phyloP scores from a whole-genome alignment of 1,140 invertebrate species.

The Diorhabda carinulata region DNA sequence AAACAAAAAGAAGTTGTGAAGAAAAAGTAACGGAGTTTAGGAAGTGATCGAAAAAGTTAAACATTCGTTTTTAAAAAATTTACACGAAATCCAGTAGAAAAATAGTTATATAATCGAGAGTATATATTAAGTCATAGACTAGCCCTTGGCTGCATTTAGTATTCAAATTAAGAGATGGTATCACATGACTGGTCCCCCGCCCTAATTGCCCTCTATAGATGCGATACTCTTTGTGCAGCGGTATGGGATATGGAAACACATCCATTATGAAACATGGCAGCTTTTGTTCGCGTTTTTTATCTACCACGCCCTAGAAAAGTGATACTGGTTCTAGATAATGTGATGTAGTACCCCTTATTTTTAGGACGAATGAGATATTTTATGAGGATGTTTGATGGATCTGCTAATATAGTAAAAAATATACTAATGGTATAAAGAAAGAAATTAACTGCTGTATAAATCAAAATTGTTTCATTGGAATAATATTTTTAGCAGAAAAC shows the following conservation, averaged over 20 bases:
- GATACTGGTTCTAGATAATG: conserved; percentile 34
- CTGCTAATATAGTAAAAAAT: too few relatives aligned
- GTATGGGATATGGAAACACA: conserved; percentile 35
- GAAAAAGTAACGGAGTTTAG: too few relatives aligned
- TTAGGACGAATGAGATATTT: too few relatives aligned
- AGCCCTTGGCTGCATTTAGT: conserved; percentile 35
- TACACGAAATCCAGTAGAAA: background rate
- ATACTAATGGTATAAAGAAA: too few relatives aligned
- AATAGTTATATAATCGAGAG: conserved; percentile 9
- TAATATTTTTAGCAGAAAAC: too few relatives aligned
- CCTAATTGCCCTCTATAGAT: conserved; percentile 42
- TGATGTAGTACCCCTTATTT: background rate
- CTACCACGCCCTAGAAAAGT: conserved; percentile 32
- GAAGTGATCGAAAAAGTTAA: too few relatives aligned
- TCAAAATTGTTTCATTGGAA: too few relatives aligned
- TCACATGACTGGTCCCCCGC: conserved; percentile 40
- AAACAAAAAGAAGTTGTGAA: too few relatives aligned
- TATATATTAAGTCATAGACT: conserved; percentile 29
- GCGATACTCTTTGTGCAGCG: conserved; percentile 30
- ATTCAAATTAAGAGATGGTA: conserved; percentile 42
- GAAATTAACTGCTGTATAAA: too few relatives aligned
- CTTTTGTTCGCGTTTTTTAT: conserved; percentile 37
- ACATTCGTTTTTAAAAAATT: too few relatives aligned
- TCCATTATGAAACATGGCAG: conserved; percentile 41
- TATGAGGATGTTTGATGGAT: too few relatives aligned